Base-by-base conservation (phyloP, 2,113 vertebrate species). In the Oreochromis aureus region DNA sequence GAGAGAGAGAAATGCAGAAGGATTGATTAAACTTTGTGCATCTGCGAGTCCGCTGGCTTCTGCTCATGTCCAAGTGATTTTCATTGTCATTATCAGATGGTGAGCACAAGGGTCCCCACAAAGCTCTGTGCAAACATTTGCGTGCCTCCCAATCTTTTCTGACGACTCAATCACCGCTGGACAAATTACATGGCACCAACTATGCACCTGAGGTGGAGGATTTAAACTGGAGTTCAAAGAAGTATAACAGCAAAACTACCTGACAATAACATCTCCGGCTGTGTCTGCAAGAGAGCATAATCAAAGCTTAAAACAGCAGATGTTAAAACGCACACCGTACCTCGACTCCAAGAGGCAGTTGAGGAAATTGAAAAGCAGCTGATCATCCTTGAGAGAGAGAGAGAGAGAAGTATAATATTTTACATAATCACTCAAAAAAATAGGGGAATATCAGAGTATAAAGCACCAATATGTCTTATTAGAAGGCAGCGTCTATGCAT, bases 281-380 rank as follows among this genome's bases (percentile, higher is more conserved):
- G 63, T 41, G 19, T 69, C 36, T 69, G 63, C 11, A 9, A 71
- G n/a, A 11, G 22, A 48, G 15, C 8, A 18, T 76, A 30, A 11
- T 30, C 69, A 3, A 73, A 4, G 4, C 41, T 46, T 30, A 48
- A 44, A 8, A 2, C n/a, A 0, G 32, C 10, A 12, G 19, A 15
- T 9, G 4, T n/a, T 3, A 56, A 9, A 27, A 51, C 4, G 22
- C 19, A 83, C 27, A 85, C 19, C 7, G 1, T 97, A 99, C 98
- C 98, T 97, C 1, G 97, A 97, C 91, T 98, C 97, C 88, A 99
- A 96, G 55, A 99, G 97, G 88, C 96, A 97, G 89, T 90, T 96
- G 93, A 99, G 96, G 96, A 99, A 99, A 84, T 96, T 96, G 94
- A 98, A 98, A 81, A 98, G 96, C 61, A 98, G 94, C 89, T 96